These are phyloP conservation scores for Aporrectodea caliginosa DNA, from an alignment of 1,140 invertebrate genomes.

Conservation along the genomic window DNA sequence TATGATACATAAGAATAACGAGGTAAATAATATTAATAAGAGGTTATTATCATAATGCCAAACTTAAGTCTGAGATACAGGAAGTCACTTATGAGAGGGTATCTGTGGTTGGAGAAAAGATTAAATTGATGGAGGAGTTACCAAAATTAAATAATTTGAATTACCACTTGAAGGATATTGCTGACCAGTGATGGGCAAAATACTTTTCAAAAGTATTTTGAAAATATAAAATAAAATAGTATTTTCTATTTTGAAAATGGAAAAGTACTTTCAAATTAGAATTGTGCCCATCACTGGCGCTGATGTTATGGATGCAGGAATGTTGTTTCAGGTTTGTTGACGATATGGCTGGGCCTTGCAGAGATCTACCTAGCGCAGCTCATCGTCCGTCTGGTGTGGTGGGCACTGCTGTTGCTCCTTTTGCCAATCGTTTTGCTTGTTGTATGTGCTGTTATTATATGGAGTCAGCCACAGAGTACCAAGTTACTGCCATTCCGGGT, in stretches of 20 bases:
- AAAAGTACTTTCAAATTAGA: not conserved
- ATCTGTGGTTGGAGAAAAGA: no score
- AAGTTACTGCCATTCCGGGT: slow-evolving; percentile 10
- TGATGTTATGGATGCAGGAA: not conserved
- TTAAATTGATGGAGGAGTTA: no score
- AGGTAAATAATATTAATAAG: no score
- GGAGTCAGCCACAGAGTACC: slow-evolving; percentile 15
- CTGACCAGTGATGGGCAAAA: no score
- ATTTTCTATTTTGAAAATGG: not conserved
- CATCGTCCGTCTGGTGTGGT: not conserved
- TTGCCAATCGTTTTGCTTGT: slow-evolving; percentile 5
- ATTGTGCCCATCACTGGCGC: not conserved
- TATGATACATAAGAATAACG: no score
- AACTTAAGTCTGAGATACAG: no score
- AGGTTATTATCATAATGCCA: no score
- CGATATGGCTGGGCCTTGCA: not conserved
- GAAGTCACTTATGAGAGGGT: no score
- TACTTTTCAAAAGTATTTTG: no score
- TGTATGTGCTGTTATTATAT: not conserved
- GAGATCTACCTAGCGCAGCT: not conserved
- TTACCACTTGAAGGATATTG: no score
- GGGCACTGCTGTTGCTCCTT: not conserved
- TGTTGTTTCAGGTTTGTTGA: not conserved
- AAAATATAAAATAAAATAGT: not conserved
- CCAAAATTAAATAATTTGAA: no score